Evolutionary conservation across 2,113 vertebrate species (phyloP), one percentile per base, ranked within the genome.

Genomic region (Macrotis lagotis): DNA sequence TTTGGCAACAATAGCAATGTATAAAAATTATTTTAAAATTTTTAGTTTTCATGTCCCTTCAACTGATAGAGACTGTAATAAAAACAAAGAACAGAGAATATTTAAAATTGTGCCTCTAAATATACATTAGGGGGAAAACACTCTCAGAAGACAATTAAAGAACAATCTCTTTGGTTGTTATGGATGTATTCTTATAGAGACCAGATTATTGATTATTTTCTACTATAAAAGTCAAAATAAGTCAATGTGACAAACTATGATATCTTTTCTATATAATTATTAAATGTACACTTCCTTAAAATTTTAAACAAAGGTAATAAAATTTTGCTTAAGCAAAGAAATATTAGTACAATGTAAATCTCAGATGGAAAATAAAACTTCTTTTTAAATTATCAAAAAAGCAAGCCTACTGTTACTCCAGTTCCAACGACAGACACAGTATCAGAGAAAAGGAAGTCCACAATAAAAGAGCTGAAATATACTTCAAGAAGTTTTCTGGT

Each of bases 1-100:
- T 92, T 92, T 96, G 91, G 14, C 91, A 97, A n/a, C 28, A 95
- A 8, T 88, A n/a, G 96, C 96, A 96, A 98, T 93, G 48, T 25
- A 91, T 97, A 97, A 97, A 92, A 97, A 49, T 48, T 0, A 0
- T 53, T 74, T 96, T 97, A 97, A 97, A 98, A 97, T 96, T 95
- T 95, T 98, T 97, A 92, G 25, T 92, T 97, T 98, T 97, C 88
- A 83, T 91, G 48, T 97, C 74, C 94, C 66, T 96, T 37, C 14
- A n/a, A n/a, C 14, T 96, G 90, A 97, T 47, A 98, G 49, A 97
- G 47, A 92, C 55, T 94, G 19, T 50, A 95, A 95, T 0, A 98
- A 91, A 37, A 48, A 74, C 44, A 22, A 3, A 91, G 50, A 93
- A 5, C 1, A 89, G 25, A 37, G 93, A 97, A 96, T 0, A 22